Percentiles rank a stretch among this genome's conserved stretches.
phyloP scores from a whole-genome alignment of 2,888 invertebrate genomes.

The Eupeodes latifasciatus region DNA sequence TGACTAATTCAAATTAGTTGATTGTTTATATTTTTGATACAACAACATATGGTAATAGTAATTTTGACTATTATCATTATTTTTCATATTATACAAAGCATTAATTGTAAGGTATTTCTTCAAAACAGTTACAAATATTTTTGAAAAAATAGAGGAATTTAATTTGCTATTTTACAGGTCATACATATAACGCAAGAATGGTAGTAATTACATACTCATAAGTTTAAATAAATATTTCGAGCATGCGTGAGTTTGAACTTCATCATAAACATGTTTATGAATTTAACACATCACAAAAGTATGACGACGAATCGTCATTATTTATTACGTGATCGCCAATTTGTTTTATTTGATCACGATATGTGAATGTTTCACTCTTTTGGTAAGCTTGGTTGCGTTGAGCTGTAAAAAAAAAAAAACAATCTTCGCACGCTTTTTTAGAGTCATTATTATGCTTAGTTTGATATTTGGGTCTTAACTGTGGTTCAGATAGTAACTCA shows the following conservation, averaged over 20 bases:
- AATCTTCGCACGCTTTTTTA: not conserved
- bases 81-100: not conserved
- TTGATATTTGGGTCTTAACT: not conserved
- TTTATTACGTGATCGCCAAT: not conserved
- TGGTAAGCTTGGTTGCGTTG: not conserved
- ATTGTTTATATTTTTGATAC: too few species aligned
- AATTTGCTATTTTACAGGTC: not conserved
- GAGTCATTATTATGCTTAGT: not conserved
- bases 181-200: not conserved
- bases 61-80: too few species aligned
- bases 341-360: not conserved
- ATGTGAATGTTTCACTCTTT: conserved; percentile 2
- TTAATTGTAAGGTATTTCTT: not conserved
- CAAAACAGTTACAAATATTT: not conserved
- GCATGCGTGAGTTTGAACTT: conserved; percentile 7
- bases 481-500: not conserved
- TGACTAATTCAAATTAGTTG: too few species aligned
- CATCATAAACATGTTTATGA: conserved; percentile 2
- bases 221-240: not conserved
- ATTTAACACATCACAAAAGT: not conserved
- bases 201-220: not conserved
- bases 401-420: not conserved
- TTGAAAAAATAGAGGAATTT: not conserved
- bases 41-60: too few species aligned
- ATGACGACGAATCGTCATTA: not conserved